Base-by-base conservation (phyloP, 2,888 invertebrate genomes). In the Pollenia amentaria region DNA sequence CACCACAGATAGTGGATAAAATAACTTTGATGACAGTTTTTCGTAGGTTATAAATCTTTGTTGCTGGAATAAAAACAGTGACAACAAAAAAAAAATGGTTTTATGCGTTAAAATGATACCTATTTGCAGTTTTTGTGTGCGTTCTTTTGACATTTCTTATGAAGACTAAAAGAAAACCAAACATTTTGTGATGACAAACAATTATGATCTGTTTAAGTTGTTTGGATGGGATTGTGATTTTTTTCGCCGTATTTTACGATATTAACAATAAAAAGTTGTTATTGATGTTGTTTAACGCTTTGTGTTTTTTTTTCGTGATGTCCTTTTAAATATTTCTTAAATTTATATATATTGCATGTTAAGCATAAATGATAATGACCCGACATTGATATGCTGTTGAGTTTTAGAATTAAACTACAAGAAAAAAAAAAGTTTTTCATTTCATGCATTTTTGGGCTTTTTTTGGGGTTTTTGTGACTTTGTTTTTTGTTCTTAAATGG, bases 1-100 rank as follows among this genome's bases (percentile, higher is more conserved):
- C 29, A 51, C 44, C 55, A 53, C 51, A 69, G 81, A 75, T 67
- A 29, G 62, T 77, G 60, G 42, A 80, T 73, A 85, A 76, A 76
- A 88, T 85, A 88, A 79, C 84, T 84, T 65, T 65, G 87, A 77
- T 88, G 89, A 88, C 88, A 89, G 88, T 85, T 84, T 88, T 88
- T 88, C 88, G 88, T 88, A 87, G 88, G 89, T 87, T 87, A 89
- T 89, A 88, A 89, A 88, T 89, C 89, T 89, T 80, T 38, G 55
- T 48, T 65, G 11, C 44, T 72, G 62, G 14, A 44, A 1, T 12
- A 18, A 70, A 2, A 38, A 10, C 12, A 38, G 29, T 6, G 29
- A 29, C 21, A 65, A 3, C 9, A 57, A 29, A 60, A 67, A 75
- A 69, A 75, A 69, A 82, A 53, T 46, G 3, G 29, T 51, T 87